Evolutionary conservation across 2,797 vertebrate genomes (phyloP), one percentile per base, ranked within the genome.

Genomic region (Merluccius polli): DNA sequence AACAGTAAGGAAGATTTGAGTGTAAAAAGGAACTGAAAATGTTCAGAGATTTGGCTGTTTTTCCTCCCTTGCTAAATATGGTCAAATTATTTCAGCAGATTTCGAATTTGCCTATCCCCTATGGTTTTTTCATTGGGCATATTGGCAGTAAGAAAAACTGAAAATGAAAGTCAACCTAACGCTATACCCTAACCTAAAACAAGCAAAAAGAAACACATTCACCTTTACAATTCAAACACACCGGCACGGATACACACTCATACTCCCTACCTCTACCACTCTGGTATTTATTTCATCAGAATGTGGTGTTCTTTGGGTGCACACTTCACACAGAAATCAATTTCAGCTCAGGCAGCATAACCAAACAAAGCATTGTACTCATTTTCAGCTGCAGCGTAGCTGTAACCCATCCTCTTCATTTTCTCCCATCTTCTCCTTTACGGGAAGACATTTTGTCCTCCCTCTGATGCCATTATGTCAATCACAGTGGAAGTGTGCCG

Each of bases 391-490:
- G 38, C 78, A 85, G 86, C 88, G 80, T 78, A 84, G 82, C 85
- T 83, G 89, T 88, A 88, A 89, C 88, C 82, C 83, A 86, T 89
- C 86, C 84, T 84, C 78, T 85, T 92, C 84, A 81, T 88, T 83
- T 84, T 87, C 81, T 87, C 85, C 79, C 88, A 85, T 80, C 84
- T 82, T 87, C 86, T 88, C 85, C 87, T 88, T 86, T 83, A 87
- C 88, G 83, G 87, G 90, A 83, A 91, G 91, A 93, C 92, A 93
- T 94, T 93, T 93, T 93, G 91, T 93, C 93, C 90, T 92, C 89
- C 85, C 90, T 90, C 90, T 87, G 84, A 91, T 86, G 86, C 88
- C 89, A 91, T 92, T 90, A 90, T 93, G 92, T 91, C 92, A 92
- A 89, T 92, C 92, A 92, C 84, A 72, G 78, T 83, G 87, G 89